Evolutionary conservation across 2,888 invertebrate species (phyloP), one percentile per base, ranked within the genome.

Genomic region (Kryphioiulus occultus): DNA sequence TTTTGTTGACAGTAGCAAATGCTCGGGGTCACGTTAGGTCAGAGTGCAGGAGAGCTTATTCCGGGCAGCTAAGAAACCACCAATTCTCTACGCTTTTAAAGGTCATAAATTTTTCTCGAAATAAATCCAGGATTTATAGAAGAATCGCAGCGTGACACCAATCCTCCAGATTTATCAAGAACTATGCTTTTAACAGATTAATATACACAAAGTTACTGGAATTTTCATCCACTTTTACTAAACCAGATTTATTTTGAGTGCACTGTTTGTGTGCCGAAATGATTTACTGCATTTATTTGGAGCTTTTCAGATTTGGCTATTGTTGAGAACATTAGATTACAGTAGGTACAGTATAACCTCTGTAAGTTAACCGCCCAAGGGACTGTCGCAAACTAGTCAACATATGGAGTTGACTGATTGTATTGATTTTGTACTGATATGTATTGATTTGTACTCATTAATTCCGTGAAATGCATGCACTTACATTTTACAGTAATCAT

Each of bases 1-100:
- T 68, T 68, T 68, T 68, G 68, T 68, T 68, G 68, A 68, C 68
- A 68, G 68, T 68, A 68, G 68, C 68, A 68, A 68, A 68, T 68
- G 68, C 68, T 26, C 26, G 22, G 68, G 68, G 35, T 68, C 68
- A 68, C 5, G 26, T 68, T 68, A 26, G 68, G 68, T 68, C 68
- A 68, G 26, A 26, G 68, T 68, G 26, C 68, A 68, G 68, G 68
- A 47, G 47, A 47, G 47, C 47, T 47, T 47, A 47, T 47, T 47
- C 17, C 47, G 47, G 47, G 47, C 47, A 47, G 12, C 12, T 3
- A 47, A 26, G 22, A 26, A 68, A 47, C 22, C 22, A 68, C 7
- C 12, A 68, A 10, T 68, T 68, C 12, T 68, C 22, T 26, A 26
- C 26, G 26, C 68, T 68, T 68, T 68, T 68, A 26, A 68, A 68